Evolutionary conservation across 2,888 invertebrate species (phyloP), one percentile per base, ranked within the genome.

Genomic region (Furcula furcula): DNA sequence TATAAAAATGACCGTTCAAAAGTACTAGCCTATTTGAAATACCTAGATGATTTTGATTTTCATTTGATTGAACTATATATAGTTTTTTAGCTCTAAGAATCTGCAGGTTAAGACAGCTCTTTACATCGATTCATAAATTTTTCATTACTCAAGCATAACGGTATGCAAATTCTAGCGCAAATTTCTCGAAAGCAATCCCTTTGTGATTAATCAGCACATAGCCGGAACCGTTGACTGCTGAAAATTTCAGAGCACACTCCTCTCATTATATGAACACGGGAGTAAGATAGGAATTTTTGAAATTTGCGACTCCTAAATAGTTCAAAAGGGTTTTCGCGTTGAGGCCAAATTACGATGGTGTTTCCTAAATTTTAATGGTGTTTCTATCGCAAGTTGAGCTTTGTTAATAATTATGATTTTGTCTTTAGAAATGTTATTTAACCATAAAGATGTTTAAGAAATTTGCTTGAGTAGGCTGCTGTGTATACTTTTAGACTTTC

Each of bases 281-380:
- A 11, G 36, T 33, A 44, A 47, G 40, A 44, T 46, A 53, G 56
- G 56, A 50, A 56, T 55, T 56, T 56, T 53, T 47, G 47, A 53
- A 55, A 56, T 55, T 56, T 43, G 40, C 39, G 45, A 43, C 40
- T 28, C 50, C 42, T 34, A 36, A 52, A 55, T 55, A 55, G 55
- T 55, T 55, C 42, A 50, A 50, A 55, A 53, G 40, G 52, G 45
- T 34, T 33, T 35, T 29, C 26, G 29, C 27, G 40, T 21, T 2
- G 36, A 30, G 34, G 23, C 30, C 39, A 31, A 41, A 55, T 53
- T 47, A 50, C 53, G 43, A 46, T 43, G 22, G 42, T 42, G 39
- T 40, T 40, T 40, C 36, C 36, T 35, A 53, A 50, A 53, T 47
- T 49, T 50, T 46, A 53, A 47, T 47, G 46, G 44, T 7, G 2